Percentiles rank a stretch among this genome's conserved stretches.
phyloP scores from a whole-genome alignment of 1,140 invertebrate genomes.

The Calephelis virginiensis region DNA sequence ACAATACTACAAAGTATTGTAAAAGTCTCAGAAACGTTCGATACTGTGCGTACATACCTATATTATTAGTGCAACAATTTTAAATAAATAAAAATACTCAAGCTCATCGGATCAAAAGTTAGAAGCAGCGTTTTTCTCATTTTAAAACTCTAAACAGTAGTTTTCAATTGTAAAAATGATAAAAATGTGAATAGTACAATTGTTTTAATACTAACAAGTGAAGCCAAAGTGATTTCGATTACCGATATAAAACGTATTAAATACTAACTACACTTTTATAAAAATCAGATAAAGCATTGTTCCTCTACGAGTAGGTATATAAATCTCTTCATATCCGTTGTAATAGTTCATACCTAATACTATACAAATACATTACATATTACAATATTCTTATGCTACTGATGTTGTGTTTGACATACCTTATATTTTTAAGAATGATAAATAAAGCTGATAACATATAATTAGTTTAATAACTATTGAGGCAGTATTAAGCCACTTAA shows the following conservation, averaged over 20 bases:
- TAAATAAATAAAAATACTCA: too few species aligned
- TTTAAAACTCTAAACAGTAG: background rate
- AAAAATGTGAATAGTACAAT: background rate
- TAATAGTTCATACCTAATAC: constrained; percentile 11
- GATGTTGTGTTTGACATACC: constrained; percentile 8
- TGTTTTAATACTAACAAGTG: background rate
- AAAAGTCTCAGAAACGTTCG: too few species aligned
- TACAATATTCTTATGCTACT: constrained; percentile 8
- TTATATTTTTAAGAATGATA: background rate
- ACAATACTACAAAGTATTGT: too few species aligned
- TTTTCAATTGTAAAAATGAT: background rate
- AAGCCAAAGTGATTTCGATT: background rate
- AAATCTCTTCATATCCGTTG: constrained; percentile 15
- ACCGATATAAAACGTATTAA: constrained; percentile 7
- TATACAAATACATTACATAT: constrained; percentile 11
- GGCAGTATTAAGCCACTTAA: too few species aligned
- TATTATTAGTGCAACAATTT: too few species aligned
- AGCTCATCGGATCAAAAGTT: too few species aligned
- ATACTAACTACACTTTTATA: constrained; percentile 15
- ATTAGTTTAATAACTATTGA: too few species aligned
- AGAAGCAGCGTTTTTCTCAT: too few species aligned
- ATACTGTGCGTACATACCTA: too few species aligned
- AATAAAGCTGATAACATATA: too few species aligned
- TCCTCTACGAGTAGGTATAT: constrained; percentile 12
- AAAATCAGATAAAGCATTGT: constrained; percentile 18